Base-by-base conservation (phyloP, 2,797 vertebrate species). In the Loriculus beryllinus region DNA sequence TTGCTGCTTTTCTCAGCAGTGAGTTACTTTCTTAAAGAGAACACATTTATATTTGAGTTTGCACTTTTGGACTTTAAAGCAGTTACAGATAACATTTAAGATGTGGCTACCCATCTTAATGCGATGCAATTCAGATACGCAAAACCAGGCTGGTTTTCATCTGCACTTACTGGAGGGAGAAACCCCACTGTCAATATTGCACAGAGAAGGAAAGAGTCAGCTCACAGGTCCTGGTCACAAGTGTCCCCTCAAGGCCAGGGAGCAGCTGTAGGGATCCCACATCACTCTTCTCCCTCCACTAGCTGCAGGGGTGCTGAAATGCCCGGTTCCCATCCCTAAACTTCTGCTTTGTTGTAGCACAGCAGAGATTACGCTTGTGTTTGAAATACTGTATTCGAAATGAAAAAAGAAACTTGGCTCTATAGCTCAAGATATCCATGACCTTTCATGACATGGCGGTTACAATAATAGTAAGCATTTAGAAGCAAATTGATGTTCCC, bases 381-480 rank as follows among this genome's bases (percentile, higher is more conserved):
- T 82, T 86, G 43, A 88, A 95, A 77, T 37, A 67, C 12, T 54
- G 20, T 26, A 51, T 51, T 43, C 77, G 60, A 60, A 91, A 87
- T 40, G 10, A 80, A n/a, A 67, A 82, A 91, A 79, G 42, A 51
- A 87, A 71, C 48, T 60, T 64, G 42, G 40, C 9, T 90, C 4
- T 37, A 12, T 19, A 74, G 82, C 14, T 75, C 59, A 79, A 80
- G 62, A 90, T 78, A 52, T 45, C 52, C 57, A 10, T 35, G 70
- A 62, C 62, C 59, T 94, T 83, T 43, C 63, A 47, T 52, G 65
- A 64, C 65, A 63, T 31, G 23, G 62, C 0, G 0, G 20, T 56
- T 93, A 83, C 72, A 84, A 70, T 68, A 88, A 88, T 5, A 76
- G n/a, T 65, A 86, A 90, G 35, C 65, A 82, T 71, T 90, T 88